These are phyloP conservation scores for Anastrepha ludens DNA, from an alignment of 1,140 invertebrate species.

Conservation along the genomic window DNA sequence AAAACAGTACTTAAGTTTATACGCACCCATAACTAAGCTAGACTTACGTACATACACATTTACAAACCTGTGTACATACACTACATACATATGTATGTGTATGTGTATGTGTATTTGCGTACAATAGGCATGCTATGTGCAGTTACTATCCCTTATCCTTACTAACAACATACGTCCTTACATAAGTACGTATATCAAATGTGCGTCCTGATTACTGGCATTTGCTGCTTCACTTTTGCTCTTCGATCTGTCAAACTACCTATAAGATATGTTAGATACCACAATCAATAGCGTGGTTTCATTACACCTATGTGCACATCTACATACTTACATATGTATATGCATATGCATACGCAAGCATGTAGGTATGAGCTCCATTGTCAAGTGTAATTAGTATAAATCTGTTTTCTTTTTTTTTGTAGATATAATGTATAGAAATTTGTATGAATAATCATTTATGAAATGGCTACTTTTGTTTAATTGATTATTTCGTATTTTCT, in stretches of 20 bases:
- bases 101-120: neutral
- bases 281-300: neutral
- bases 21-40: slow-evolving; percentile 10
- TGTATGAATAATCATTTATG: slow-evolving; percentile 30
- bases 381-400: slow-evolving; percentile 14
- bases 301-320: neutral
- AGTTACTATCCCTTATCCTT: neutral
- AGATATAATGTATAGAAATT: neutral
- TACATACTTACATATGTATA: neutral
- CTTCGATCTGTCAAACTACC: neutral
- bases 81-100: neutral
- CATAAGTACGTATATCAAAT: slow-evolving; percentile 9
- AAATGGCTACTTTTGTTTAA: slow-evolving; percentile 15
- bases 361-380: neutral
- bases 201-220: slow-evolving; percentile 3
- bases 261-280: slow-evolving; percentile 28
- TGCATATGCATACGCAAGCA: neutral
- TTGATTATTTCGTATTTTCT: neutral
- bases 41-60: neutral
- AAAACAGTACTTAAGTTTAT: slow-evolving; percentile 42
- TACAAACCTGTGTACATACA: neutral
- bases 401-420: neutral
- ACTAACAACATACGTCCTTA: neutral
- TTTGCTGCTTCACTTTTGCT: neutral
- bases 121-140: neutral